Conservation (phyloP, 2,888 invertebrate genomes). For the Autographa gamma region DNA sequence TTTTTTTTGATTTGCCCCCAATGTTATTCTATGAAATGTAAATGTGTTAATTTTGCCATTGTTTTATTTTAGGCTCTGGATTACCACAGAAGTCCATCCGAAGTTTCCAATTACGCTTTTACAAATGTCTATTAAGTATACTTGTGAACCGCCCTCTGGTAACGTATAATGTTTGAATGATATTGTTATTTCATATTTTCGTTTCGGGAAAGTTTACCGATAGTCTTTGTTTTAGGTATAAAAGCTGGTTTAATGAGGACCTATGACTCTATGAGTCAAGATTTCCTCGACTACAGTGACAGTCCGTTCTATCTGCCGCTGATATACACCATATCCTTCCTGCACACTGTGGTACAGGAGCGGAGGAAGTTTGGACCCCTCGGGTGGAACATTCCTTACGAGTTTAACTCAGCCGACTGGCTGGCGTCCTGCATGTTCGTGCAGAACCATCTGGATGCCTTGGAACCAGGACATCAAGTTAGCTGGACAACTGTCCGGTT, state of each 20-base stretch:
- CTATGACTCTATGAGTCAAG: conserved; percentile 94
- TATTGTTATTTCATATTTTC: background rate
- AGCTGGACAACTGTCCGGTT: conserved; percentile 94
- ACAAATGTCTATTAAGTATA: conserved; percentile 96
- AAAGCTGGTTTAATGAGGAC: conserved; percentile 95
- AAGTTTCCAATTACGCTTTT: conserved; percentile 94
- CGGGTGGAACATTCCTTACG: conserved; percentile 98
- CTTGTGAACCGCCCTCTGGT: conserved; percentile 96
- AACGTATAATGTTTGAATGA: conserved; percentile 37
- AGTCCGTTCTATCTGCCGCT: conserved; percentile 94
- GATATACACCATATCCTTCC: conserved; percentile 94
- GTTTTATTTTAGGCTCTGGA: conserved; percentile 91
- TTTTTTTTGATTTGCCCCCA: background rate
- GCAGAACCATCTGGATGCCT: conserved; percentile 95
- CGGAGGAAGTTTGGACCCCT: conserved; percentile 95
- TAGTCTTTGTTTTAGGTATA: conserved; percentile 87
- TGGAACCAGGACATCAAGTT: conserved; percentile 92
- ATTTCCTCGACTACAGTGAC: conserved; percentile 95
- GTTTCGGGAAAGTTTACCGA: background rate
- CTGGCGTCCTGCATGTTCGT: conserved; percentile 95
- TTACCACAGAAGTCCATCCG: conserved; percentile 95
- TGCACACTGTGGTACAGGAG: conserved; percentile 96
- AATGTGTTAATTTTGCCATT: conserved; percentile 17
- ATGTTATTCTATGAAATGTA: too few relatives aligned
- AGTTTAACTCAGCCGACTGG: conserved; percentile 97